Conservation (phyloP, 2,888 invertebrate genomes). For the Amaurobius ferox region DNA sequence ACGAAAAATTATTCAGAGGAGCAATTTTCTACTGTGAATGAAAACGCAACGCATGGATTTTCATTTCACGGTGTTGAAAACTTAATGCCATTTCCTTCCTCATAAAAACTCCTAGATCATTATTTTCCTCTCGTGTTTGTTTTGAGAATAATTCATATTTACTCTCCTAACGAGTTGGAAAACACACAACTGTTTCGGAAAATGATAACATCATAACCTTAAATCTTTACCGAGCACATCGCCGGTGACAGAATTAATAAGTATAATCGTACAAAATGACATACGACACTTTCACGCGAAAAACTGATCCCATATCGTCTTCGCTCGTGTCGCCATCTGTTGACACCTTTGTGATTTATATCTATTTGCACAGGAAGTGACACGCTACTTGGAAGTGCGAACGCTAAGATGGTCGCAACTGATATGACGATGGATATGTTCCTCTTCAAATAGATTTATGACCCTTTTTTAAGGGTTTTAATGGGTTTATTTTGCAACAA, state of each 20-base stretch:
- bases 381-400: constrained; percentile 39
- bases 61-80: background rate
- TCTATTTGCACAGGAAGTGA: constrained; percentile 36
- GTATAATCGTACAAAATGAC: constrained; percentile 38
- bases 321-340: constrained; percentile 63
- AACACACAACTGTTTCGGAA: constrained; percentile 20
- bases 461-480: background rate
- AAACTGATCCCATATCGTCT: background rate
- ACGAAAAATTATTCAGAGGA: too few species aligned
- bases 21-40: too few species aligned
- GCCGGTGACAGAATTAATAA: constrained; percentile 64
- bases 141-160: constrained; percentile 20
- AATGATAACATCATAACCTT: constrained; percentile 1
- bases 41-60: too few species aligned
- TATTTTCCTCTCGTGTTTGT: background rate
- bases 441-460: constrained; percentile 1
- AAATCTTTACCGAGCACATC: constrained; percentile 52
- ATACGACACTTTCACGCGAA: constrained; percentile 26
- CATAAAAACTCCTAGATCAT: background rate
- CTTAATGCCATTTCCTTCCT: background rate
- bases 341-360: constrained; percentile 57
- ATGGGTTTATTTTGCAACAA: background rate
- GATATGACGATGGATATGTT: background rate
- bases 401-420: background rate
- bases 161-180: constrained; percentile 56